Conservation (phyloP, 2,113 vertebrate species). For the Acrocephalus arundinaceus region DNA sequence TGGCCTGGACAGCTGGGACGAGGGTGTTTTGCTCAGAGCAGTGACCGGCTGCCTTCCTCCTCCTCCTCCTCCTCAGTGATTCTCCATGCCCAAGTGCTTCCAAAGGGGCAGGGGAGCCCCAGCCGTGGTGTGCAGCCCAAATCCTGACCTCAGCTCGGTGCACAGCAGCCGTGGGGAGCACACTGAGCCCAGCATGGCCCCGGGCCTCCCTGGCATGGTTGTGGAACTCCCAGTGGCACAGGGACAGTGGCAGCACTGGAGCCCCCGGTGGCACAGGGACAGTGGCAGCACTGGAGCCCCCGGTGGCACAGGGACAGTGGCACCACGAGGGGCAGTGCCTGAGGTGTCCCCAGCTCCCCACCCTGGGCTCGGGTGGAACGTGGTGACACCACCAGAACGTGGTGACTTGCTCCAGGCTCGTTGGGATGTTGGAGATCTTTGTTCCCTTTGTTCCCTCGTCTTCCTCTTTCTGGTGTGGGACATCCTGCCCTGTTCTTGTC, state of each 20-base stretch:
- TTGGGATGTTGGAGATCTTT: accelerated
- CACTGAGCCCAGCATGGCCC: neutral
- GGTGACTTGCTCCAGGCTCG: neutral
- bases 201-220: neutral
- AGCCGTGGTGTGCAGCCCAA: neutral
- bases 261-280: too few relatives aligned
- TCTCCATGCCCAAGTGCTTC: neutral
- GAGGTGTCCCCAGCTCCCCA: neutral
- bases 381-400: neutral
- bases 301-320: neutral
- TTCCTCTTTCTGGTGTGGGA: accelerated
- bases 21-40: neutral
- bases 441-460: neutral
- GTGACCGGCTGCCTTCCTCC: neutral
- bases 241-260: too few relatives aligned
- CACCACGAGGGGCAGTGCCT: neutral
- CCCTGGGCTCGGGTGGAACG: neutral
- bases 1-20: neutral
- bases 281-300: too few relatives aligned
- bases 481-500: neutral
- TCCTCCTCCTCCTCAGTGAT: neutral
- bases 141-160: neutral
- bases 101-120: neutral
- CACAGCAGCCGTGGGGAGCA: neutral
- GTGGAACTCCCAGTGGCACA: neutral